Base-by-base conservation (phyloP, 2,113 vertebrate genomes). In the Empidonax alnorum region DNA sequence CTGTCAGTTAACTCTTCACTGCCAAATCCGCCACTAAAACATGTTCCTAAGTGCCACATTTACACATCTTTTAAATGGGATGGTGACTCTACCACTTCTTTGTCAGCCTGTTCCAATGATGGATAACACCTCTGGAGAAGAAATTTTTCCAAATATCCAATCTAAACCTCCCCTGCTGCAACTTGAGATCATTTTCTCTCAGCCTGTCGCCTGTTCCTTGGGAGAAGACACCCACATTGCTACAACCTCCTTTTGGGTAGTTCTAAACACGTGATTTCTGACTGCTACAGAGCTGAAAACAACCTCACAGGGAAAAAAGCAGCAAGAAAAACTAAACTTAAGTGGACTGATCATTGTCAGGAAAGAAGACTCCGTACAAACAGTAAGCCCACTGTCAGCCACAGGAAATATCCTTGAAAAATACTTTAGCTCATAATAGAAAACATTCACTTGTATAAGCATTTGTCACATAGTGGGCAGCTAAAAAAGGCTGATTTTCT, bases 391-490 rank as follows among this genome's bases (percentile, higher is more conserved):
- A 47, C 41, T 66, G 59, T 24, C 42, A 84, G 49, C 12, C 23
- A 73, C 83, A 74, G 55, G 31, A 86, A 90, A 50, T 4, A 10
- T 50, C 50, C 61, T 39, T 75, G 67, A 67, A 78, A 96, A 95
- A 67, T 67, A 94, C 14, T 78, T 93, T 14, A 86, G 33, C 21
- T 68, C 42, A 12, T 88, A 86, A 75, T 4, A 92, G 39, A 93
- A 93, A 88, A 80, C 42, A 83, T 18, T 94, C 65, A 19, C 46
- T 94, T 7, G 1, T 23, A n/a, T 42, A 87, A 91, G 49, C 53
- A 21, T 85, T 69, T 87, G 39, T 25, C 73, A 85, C 53, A 62
- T 4, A 76, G 44, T 21, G 28, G 37, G 31, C n/a, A 92, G 63
- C 31, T 76, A 53, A 77, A 85, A 95, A 66, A 25, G 25, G 23